These are phyloP conservation scores for Porites cylindrica DNA, from an alignment of 92 coral and sea anemone genomes.

Conservation along the genomic window DNA sequence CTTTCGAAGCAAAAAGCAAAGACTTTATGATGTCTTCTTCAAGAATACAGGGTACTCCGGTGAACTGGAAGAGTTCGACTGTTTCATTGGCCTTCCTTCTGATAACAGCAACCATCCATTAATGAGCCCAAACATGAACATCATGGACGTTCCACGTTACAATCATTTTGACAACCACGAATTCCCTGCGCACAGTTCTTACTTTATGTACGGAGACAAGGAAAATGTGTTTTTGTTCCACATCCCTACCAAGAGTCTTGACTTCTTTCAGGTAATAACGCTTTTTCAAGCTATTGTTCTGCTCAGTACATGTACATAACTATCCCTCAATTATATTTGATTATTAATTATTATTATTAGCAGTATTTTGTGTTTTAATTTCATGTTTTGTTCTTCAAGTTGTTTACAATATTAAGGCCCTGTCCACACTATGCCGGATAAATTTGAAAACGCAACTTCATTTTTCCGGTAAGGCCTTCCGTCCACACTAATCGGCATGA, in stretches of 20 bases:
- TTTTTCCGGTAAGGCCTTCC: too few relatives aligned
- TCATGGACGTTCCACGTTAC: slow-evolving; percentile 75
- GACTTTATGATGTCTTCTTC: slow-evolving; percentile 17
- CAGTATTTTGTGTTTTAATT: too few relatives aligned
- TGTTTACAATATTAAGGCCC: too few relatives aligned
- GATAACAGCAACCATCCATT: slow-evolving; percentile 46
- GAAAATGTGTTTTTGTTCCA: slow-evolving; percentile 74
- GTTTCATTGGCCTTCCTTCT: slow-evolving; percentile 64
- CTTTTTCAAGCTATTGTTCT: not conserved
- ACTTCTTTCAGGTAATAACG: slow-evolving; percentile 83
- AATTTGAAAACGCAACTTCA: too few relatives aligned
- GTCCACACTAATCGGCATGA: too few relatives aligned
- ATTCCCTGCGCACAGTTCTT: slow-evolving; percentile 66
- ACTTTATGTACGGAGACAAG: slow-evolving; percentile 79
- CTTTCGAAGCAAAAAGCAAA: slow-evolving; percentile 26
- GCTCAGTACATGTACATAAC: not conserved
- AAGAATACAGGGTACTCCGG: not conserved
- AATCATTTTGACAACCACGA: slow-evolving; percentile 78
- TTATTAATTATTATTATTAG: too few relatives aligned
- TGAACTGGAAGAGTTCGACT: slow-evolving; percentile 44
- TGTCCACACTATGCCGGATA: too few relatives aligned
- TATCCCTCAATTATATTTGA: too few relatives aligned
- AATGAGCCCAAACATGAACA: slow-evolving; percentile 56
- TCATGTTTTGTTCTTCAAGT: too few relatives aligned
- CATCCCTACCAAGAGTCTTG: slow-evolving; percentile 72